Conservation (phyloP, 2,113 vertebrate genomes). For the Toxotes jaculatrix region DNA sequence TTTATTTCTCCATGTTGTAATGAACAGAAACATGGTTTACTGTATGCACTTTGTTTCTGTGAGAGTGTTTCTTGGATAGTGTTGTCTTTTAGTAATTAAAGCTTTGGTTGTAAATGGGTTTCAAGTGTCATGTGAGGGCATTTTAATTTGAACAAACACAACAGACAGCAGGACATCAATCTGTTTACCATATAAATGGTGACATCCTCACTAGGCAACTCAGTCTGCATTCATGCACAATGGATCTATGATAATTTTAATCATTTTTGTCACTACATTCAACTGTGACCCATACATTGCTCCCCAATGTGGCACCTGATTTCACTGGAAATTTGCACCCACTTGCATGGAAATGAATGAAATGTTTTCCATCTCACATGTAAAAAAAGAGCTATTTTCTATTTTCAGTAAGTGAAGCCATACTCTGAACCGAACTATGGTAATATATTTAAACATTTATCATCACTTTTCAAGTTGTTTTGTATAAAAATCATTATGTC, state of each 20-base stretch:
- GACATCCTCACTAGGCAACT: background rate
- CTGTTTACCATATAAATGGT: conserved; percentile 7
- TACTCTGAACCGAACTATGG: background rate
- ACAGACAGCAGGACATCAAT: background rate
- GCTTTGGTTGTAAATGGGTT: conserved; percentile 4
- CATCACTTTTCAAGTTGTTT: background rate
- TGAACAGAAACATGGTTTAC: background rate
- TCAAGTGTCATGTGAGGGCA: conserved; percentile 15
- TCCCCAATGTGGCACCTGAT: background rate
- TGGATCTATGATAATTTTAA: background rate
- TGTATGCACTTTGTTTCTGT: background rate
- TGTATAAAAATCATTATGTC: background rate
- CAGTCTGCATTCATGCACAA: background rate
- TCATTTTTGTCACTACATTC: background rate
- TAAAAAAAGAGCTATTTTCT: background rate
- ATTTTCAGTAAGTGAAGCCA: background rate
- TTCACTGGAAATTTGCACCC: background rate
- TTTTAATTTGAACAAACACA: conserved; percentile 8
- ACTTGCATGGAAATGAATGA: background rate
- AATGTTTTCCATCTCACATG: background rate
- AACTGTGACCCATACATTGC: background rate
- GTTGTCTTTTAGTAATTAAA: conserved; percentile 5
- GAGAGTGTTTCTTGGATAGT: background rate
- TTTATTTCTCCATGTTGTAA: background rate
- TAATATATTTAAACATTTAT: background rate